Base-by-base conservation (phyloP, 2,797 vertebrate species). In the Enteromius treurensis region DNA sequence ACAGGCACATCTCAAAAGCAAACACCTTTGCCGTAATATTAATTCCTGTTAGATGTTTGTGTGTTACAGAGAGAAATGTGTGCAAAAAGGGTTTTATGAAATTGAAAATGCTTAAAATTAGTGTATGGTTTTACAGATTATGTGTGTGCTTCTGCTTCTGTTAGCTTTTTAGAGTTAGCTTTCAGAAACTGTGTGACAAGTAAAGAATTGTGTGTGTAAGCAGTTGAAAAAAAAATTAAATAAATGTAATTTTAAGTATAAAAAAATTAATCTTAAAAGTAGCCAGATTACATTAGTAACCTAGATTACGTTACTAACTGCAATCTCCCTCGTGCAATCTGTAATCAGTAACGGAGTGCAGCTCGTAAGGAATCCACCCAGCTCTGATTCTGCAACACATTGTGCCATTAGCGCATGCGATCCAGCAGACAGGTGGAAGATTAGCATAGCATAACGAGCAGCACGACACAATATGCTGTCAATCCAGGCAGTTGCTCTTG, bases 341-440 rank as follows among this genome's bases (percentile, higher is more conserved):
- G 60, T 29, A 29, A 62, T 62, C 26, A 7, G 26, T 62, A 62
- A 62, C 2, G 13, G 11, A 62, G 2, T 60, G 13, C 5, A 14
- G 4, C 14, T 26, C 26, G 58, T 60, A 29, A 29, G 23, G 26
- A 62, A 62, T 62, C 23, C 2, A 23, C 13, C 23, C 58, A 62
- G 13, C 60, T 29, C 26, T 62, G 60, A 79, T 80, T 8, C 23
- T 49, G 62, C 80, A 70, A 32, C 70, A 80, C 81, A 82, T 74
- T 75, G 70, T 80, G 73, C 89, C 88, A 89, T 90, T 89, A 90
- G 79, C 74, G 65, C 87, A 87, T 86, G 45, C 26, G 67, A 21
- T 40, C 34, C 34, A 51, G 2, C 32, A 82, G 88, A 88, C 85
- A 91, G 87, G 90, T 90, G 90, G 84, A 73, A 87, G 87, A 89